phyloP scores from a whole-genome alignment of 1,140 invertebrate species.

The Bombus huntii region DNA sequence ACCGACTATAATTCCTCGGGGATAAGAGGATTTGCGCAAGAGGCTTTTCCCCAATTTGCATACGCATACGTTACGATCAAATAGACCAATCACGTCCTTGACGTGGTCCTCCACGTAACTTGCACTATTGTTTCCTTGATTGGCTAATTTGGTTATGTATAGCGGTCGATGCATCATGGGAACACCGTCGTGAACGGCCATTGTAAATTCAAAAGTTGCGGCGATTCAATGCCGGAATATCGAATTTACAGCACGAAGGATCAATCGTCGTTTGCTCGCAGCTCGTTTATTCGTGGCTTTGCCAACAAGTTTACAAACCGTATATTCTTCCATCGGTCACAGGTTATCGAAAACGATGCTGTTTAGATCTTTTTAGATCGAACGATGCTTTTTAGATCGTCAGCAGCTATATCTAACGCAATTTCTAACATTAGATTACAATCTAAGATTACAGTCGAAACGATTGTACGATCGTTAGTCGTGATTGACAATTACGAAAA shows the following conservation, averaged over 20 bases:
- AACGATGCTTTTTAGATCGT: too few species aligned
- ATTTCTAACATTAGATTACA: too few species aligned
- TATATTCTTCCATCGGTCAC: too few species aligned
- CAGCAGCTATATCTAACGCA: too few species aligned
- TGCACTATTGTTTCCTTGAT: conserved; percentile 71
- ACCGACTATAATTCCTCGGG: conserved; percentile 36
- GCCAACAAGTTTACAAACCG: too few species aligned
- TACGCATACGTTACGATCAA: conserved; percentile 34
- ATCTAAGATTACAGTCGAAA: too few species aligned
- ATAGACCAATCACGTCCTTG: conserved; percentile 43
- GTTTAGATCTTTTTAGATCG: too few species aligned
- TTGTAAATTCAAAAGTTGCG: conserved; percentile 7
- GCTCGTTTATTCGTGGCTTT: too few species aligned
- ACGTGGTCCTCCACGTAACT: conserved; percentile 29
- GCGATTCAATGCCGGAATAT: background rate
- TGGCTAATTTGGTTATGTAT: conserved; percentile 53
- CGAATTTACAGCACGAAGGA: background rate
- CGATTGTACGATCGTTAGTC: too few species aligned
- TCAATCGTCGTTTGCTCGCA: background rate
- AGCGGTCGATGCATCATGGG: conserved; percentile 31
- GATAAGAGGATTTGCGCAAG: conserved; percentile 45
- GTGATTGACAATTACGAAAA: too few species aligned
- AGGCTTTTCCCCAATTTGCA: conserved; percentile 35
- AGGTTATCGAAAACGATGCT: too few species aligned
- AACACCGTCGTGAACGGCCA: background rate